A percentile compares a stretch with the other conserved stretches of the same genome.
Evolutionary conservation across 30 jellyfish, hydroid and myxozoan genomes (phyloP).

Genomic region (Turritopsis dohrnii): DNA sequence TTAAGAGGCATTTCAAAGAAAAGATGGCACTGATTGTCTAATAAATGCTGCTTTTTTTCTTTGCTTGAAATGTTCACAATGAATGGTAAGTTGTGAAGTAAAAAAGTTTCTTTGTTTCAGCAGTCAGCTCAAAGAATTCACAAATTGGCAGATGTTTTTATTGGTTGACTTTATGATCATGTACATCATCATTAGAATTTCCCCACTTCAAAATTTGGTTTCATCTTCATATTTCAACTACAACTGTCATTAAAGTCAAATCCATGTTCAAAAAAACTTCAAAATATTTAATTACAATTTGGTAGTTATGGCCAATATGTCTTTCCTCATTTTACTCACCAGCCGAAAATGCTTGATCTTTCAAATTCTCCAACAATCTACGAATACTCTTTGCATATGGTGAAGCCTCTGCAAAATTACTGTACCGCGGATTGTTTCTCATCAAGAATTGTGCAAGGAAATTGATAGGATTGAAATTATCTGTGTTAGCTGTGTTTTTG

Average conservation of each 20-base stretch:
- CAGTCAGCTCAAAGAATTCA: too few species aligned
- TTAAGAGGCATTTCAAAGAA: too few species aligned
- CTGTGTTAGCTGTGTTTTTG: slow-evolving; percentile 23
- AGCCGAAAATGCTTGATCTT: slow-evolving; percentile 32
- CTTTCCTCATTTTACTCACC: not conserved
- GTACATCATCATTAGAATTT: too few species aligned
- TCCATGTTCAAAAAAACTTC: not conserved
- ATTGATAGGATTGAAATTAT: slow-evolving; percentile 70
- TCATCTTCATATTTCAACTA: not conserved
- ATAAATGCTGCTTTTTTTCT: too few species aligned
- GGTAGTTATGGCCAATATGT: not conserved
- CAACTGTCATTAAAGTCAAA: not conserved
- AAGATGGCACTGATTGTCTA: too few species aligned
- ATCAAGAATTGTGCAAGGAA: slow-evolving; percentile 72
- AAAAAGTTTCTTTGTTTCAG: too few species aligned
- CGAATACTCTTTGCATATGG: slow-evolving; percentile 72
- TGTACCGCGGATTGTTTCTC: slow-evolving; percentile 83
- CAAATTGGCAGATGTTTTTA: too few species aligned
- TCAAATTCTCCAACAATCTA: slow-evolving; percentile 58
- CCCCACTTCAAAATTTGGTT: not conserved
- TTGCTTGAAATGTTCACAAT: too few species aligned
- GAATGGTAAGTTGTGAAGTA: too few species aligned
- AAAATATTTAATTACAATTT: too few species aligned
- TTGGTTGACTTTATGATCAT: too few species aligned
- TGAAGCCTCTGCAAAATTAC: slow-evolving; percentile 73